Evolutionary conservation across 1,140 invertebrate species (phyloP), one percentile per base, ranked within the genome.

Genomic region (Heterodera schachtii): DNA sequence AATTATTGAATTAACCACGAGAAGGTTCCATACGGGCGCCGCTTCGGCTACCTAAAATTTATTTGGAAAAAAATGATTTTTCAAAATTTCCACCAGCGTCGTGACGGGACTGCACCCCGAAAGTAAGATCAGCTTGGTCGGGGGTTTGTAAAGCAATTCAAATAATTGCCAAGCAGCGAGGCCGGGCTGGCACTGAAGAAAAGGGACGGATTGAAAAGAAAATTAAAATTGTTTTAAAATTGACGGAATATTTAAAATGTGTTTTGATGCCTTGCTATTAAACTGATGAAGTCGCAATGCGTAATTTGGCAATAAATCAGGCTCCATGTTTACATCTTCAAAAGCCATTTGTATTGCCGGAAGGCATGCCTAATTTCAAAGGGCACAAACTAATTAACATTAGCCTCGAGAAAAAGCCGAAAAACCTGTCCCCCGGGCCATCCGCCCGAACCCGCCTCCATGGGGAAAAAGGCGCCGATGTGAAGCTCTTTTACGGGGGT

Each of bases 11-110:
- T 82, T 73, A 78, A 98, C 96, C 91, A 99, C 97, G 88, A 99
- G 94, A 66, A 99, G 92, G 92, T 99, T 99, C 97, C 97, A 99
- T 95, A 98, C 98, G 92, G 97, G 98, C 46, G 97, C 97, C 49
- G 97, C 96, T 92, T 99, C 97, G 0, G 97, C 97, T 1, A 71
- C 44, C 69, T 71, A 46, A 16, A 16, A 52, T 52, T 46, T 43
- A 2, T 71, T 71, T 71, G 16, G 13, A 11, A 41, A 46, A 31
- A 13, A 19, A 3, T 46, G 9, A 3, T 71, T 41, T 41, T 31
- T 71, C 21, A 11, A 19, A 16, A 19, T 64, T 64, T 64, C 3
- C 9, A 99, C 96, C 69, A 97, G 98, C 9, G 97, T 99, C 87
- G 97, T 98, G n/a, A 99, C 97, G 3, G 96, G 98, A 84, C 95